Conservation (phyloP, 2,888 invertebrate genomes). For the Yponomeuta sedellus region DNA sequence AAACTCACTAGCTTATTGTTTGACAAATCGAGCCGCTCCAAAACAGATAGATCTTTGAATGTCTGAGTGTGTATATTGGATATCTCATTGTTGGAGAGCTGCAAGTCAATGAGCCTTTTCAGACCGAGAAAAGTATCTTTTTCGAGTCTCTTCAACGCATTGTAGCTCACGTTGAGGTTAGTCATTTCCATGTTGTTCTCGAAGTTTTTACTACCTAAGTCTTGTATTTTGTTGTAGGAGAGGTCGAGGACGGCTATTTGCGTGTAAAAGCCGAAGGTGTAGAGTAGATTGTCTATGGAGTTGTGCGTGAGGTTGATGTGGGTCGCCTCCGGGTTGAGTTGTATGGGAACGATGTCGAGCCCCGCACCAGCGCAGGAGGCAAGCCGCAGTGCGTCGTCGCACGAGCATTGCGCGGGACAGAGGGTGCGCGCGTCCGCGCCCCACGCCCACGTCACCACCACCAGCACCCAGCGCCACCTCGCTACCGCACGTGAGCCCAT, state of each 20-base stretch:
- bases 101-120: constrained; percentile 79
- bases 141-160: constrained; percentile 81
- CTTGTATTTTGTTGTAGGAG: constrained; percentile 86
- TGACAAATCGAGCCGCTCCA: constrained; percentile 85
- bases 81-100: constrained; percentile 87
- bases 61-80: constrained; percentile 83
- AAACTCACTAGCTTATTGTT: constrained; percentile 85
- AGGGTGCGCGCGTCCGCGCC: constrained; percentile 76
- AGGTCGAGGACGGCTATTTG: constrained; percentile 88
- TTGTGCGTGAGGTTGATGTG: constrained; percentile 91
- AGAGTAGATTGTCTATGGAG: constrained; percentile 85
- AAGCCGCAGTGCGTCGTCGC: constrained; percentile 85
- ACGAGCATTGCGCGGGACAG: constrained; percentile 88
- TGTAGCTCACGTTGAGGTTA: constrained; percentile 85
- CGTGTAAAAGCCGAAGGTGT: constrained; percentile 87
- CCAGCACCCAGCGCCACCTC: constrained; percentile 65
- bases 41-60: constrained; percentile 84
- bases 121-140: constrained; percentile 87
- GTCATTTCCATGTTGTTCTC: constrained; percentile 84
- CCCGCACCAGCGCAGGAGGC: constrained; percentile 87
- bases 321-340: constrained; percentile 90
- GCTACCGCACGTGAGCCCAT: constrained; percentile 70
- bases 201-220: constrained; percentile 89
- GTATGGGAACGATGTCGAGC: constrained; percentile 91
- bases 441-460: constrained; percentile 76